Evolutionary conservation across 2,888 invertebrate genomes (phyloP), one percentile per base, ranked within the genome.

Genomic region (Drosophila yooni): DNA sequence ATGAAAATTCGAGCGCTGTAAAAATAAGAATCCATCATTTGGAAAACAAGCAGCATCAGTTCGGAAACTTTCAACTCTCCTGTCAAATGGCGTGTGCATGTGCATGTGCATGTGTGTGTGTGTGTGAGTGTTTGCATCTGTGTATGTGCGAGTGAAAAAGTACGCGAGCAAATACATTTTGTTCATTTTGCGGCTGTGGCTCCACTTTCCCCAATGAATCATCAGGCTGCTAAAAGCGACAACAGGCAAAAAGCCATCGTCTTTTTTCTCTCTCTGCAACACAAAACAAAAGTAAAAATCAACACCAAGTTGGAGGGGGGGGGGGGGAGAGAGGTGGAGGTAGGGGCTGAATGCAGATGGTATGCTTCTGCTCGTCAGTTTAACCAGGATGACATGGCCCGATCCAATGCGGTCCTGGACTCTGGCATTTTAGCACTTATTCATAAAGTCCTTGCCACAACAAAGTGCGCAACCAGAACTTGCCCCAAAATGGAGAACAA

Each of bases 321-420:
- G 52, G 33, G 5, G 36, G 34, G 15, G 36, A 50, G 33, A 11
- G 1, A 13, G 36, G 8, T 43, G 18, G 33, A n/a, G 40, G 43
- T 38, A 38, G 51, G 18, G n/a, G 8, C 33, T 34, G 8, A 29
- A 29, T 57, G 53, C 59, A 75, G 74, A 70, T 78, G 61, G 60
- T 62, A 40, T 65, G 67, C 61, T 78, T 69, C 82, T 88, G 91
- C 88, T 92, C 91, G 91, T 91, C 91, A 92, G 92, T 91, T 92
- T 92, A 92, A 92, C 92, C 92, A 90, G 88, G 86, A 89, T 92
- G 92, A 92, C 92, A 92, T 92, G 92, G 90, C 92, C 91, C 87
- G 90, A 90, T 90, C 92, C 89, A 89, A 91, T 89, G 91, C 91
- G 91, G 92, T 92, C 88, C 89, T 91, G 91, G 89, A 87, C 89